These are phyloP conservation scores for Bergia puertoricense DNA, from an alignment of 92 coral and sea anemone species.

Conservation along the genomic window DNA sequence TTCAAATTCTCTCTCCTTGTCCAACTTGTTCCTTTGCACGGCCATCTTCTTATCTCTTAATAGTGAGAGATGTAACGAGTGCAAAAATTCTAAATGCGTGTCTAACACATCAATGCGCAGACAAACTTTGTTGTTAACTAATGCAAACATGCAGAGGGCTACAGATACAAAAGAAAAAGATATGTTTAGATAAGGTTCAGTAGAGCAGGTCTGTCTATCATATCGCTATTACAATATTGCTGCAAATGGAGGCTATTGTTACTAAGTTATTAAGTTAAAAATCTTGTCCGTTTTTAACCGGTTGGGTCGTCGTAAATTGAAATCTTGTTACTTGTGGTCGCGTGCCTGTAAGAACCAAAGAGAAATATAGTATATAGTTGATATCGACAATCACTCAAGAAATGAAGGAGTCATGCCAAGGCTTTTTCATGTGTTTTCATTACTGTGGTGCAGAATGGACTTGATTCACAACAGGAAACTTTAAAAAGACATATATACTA, in stretches of 20 bases:
- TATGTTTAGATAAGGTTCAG: neutral
- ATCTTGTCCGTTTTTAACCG: neutral
- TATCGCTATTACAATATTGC: neutral
- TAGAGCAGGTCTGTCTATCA: neutral
- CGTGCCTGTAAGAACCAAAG: neutral
- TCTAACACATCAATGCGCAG: neutral
- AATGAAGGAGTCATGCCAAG: neutral
- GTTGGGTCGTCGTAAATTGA: neutral
- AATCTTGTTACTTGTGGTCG: neutral
- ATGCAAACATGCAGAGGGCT: neutral
- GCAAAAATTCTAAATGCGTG: neutral
- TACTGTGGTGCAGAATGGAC: too few species aligned
- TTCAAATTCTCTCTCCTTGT: neutral
- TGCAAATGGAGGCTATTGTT: neutral
- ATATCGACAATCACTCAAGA: too few species aligned
- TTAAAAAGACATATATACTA: too few species aligned
- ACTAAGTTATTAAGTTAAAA: neutral
- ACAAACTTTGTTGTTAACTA: neutral
- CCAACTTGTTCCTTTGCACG: neutral
- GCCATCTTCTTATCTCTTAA: neutral
- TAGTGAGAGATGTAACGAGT: neutral
- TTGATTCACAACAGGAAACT: too few species aligned
- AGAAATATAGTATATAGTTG: neutral
- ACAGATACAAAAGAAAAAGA: neutral
- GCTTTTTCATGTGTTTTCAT: too few species aligned